Conservation (phyloP, 2,888 invertebrate species). For the Polyommatus icarus region DNA sequence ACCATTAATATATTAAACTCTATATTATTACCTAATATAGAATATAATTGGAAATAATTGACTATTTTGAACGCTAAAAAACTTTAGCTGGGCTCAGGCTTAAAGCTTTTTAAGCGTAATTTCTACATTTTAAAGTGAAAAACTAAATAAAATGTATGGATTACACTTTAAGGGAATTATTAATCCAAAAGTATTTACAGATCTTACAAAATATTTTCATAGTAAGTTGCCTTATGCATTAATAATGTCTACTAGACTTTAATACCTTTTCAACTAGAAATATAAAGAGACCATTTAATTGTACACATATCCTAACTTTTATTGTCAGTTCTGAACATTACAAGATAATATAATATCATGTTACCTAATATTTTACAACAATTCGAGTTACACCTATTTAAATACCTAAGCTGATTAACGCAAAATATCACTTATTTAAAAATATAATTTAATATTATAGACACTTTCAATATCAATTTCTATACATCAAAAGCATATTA, state of each 20-base stretch:
- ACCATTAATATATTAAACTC: not conserved
- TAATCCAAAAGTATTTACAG: not conserved
- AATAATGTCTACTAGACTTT: slow-evolving; percentile 31
- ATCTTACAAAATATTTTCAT: not conserved
- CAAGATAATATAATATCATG: slow-evolving; percentile 46
- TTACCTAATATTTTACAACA: slow-evolving; percentile 49
- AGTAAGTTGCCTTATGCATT: slow-evolving; percentile 21
- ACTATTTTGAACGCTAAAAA: slow-evolving; percentile 68
- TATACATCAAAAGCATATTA: slow-evolving; percentile 69
- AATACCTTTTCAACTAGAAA: slow-evolving; percentile 52
- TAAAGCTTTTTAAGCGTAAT: slow-evolving; percentile 71
- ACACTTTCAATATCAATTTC: slow-evolving; percentile 42
- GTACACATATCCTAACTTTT: slow-evolving; percentile 69
- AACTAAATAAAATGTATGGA: not conserved
- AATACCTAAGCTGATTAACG: slow-evolving; percentile 40
- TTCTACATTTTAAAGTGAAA: slow-evolving; percentile 37
- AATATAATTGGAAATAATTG: slow-evolving; percentile 50
- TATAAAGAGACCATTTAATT: slow-evolving; percentile 67
- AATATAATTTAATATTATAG: slow-evolving; percentile 31
- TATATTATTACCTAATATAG: not conserved
- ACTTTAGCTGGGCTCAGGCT: slow-evolving; percentile 77
- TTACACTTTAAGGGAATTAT: not conserved
- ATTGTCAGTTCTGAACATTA: slow-evolving; percentile 79
- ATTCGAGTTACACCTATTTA: slow-evolving; percentile 49
- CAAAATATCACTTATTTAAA: slow-evolving; percentile 24